phyloP scores from a whole-genome alignment of 1,140 invertebrate genomes.

The Drosophila varians region DNA sequence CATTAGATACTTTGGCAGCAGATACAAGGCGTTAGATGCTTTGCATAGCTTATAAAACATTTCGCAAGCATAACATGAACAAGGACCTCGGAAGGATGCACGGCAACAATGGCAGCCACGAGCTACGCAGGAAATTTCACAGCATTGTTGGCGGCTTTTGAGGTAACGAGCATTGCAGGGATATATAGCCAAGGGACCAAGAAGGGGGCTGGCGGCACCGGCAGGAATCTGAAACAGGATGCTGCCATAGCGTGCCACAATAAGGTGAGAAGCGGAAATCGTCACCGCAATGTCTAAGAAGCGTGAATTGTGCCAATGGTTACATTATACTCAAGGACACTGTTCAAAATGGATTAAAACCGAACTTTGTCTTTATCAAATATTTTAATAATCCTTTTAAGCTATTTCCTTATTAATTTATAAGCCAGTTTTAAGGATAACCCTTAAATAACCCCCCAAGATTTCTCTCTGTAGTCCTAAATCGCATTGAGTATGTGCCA shows the following conservation, averaged over 20 bases:
- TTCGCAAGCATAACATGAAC: conserved; percentile 59
- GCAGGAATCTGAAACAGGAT: background rate
- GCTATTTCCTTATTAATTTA: background rate
- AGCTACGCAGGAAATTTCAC: conserved; percentile 44
- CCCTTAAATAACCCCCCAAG: background rate
- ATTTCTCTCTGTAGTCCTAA: background rate
- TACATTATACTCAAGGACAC: conserved; percentile 28
- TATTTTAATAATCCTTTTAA: background rate
- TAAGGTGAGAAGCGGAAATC: conserved; percentile 41
- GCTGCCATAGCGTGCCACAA: conserved; percentile 9
- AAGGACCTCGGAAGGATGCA: conserved; percentile 21
- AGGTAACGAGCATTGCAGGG: conserved; percentile 28
- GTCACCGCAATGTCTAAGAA: conserved; percentile 65
- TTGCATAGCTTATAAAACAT: conserved; percentile 60
- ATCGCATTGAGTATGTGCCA: conserved; percentile 7
- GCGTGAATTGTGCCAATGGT: conserved; percentile 66
- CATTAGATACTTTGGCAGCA: conserved; percentile 21
- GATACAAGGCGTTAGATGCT: conserved; percentile 64
- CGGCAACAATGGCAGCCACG: conserved; percentile 32
- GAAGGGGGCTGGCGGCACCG: background rate
- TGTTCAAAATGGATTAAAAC: background rate
- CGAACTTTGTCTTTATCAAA: background rate
- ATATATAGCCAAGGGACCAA: background rate
- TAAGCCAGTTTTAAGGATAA: background rate
- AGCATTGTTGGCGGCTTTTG: conserved; percentile 55